Evolutionary conservation across 2,797 vertebrate genomes (phyloP), one percentile per base, ranked within the genome.

Genomic region (Liasis olivaceus): DNA sequence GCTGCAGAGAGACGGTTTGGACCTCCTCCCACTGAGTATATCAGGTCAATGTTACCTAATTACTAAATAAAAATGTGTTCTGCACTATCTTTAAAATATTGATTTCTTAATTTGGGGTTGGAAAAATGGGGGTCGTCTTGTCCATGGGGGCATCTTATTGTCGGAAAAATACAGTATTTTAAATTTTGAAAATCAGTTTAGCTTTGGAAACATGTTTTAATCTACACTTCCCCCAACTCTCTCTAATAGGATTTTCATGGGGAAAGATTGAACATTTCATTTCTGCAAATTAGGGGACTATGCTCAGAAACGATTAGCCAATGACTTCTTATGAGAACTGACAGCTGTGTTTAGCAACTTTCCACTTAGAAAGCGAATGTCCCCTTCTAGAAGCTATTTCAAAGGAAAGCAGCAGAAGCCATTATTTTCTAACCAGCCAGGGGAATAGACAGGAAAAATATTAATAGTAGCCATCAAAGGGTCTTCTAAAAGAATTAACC

Each of bases 401-500:
- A n/a, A 64, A 88, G 84, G 54, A 87, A 20, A 62, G 88, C 64
- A 66, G 63, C 54, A n/a, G 89, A 89, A 28, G 69, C 77, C 87
- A 56, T 81, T 81, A 77, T 89, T 47, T 93, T 60, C 0, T 66
- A 91, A 1, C 89, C 89, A 14, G 15, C 84, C 56, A 62, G 2
- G 15, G 2, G 85, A 60, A 42, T 9, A 87, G 42, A 15, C 81
- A 20, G 6, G 31, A 24, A 64, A 89, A 56, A 31, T 89, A 90
- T 0, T n/a, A 3, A n/a, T 60, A 89, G 31, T 62, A 88, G 90
- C 42, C 66, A 60, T 47, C 24, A 81, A 31, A 3, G 4, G 1
- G 58, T 54, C 92, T 91, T 86, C 26, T n/a, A 24, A 11, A 69
- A 28, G 94, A 59, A 9, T 91, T 72, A 93, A 92, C 81, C 94